phyloP scores from a whole-genome alignment of 92 coral and sea anemone species.

The Porites cylindrica region DNA sequence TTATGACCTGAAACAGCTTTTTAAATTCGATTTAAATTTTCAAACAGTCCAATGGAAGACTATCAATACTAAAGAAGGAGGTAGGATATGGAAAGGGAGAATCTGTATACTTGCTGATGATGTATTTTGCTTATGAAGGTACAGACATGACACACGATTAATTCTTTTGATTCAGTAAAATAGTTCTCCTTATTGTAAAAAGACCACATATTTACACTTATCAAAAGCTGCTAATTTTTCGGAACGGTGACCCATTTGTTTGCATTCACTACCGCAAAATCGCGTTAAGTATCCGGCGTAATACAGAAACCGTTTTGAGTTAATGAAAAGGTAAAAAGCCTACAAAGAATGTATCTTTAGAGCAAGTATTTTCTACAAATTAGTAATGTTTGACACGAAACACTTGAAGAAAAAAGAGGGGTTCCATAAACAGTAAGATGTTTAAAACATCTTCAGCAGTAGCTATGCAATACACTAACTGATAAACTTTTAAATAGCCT shows the following conservation, averaged over 20 bases:
- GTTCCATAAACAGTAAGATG: not conserved
- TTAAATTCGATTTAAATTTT: no score
- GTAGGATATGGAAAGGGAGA: no score
- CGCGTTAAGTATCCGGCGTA: not conserved
- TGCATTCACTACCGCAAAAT: not conserved
- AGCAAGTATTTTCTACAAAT: not conserved
- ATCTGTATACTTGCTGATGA: no score
- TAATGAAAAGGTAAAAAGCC: not conserved
- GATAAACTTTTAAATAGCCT: no score
- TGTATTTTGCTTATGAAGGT: no score
- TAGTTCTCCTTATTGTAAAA: not conserved
- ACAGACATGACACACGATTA: not conserved
- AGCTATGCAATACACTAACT: not conserved
- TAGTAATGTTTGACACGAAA: not conserved
- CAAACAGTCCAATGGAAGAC: no score
- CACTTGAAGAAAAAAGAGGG: not conserved
- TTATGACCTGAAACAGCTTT: no score
- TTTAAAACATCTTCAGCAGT: not conserved
- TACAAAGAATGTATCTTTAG: not conserved
- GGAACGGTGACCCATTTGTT: constrained; percentile 3
- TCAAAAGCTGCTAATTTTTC: constrained; percentile 14
- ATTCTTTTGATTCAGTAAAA: no score
- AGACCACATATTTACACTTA: not conserved
- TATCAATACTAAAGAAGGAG: no score
- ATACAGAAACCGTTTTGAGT: not conserved